Conservation (phyloP, 2,113 vertebrate species). For the Uropsilus gracilis region DNA sequence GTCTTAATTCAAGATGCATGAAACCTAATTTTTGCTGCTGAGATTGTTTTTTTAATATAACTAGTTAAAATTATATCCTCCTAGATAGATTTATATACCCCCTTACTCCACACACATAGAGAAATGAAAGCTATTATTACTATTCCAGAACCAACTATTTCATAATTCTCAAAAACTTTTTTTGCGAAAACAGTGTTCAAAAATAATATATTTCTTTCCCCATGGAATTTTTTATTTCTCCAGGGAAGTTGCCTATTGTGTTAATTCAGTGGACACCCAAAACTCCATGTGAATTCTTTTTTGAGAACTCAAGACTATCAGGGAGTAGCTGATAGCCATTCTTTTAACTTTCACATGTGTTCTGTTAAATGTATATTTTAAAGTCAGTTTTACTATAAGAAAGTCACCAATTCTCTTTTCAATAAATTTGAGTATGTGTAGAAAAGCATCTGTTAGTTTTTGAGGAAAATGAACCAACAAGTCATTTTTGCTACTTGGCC, state of each 20-base stretch:
- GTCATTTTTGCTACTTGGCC: slow-evolving; percentile 58
- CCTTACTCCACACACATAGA: neutral
- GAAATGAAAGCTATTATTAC: neutral
- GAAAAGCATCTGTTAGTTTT: slow-evolving; percentile 72
- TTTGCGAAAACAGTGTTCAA: neutral
- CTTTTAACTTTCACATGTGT: neutral
- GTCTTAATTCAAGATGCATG: neutral
- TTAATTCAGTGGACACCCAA: slow-evolving; percentile 22
- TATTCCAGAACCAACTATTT: neutral
- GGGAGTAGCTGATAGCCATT: neutral
- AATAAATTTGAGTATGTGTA: slow-evolving; percentile 52
- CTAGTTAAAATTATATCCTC: neutral
- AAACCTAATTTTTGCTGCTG: neutral
- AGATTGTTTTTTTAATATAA: neutral
- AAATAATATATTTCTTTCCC: neutral
- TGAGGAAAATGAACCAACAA: slow-evolving; percentile 73
- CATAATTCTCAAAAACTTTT: neutral
- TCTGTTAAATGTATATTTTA: slow-evolving; percentile 31
- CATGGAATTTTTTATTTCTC: neutral
- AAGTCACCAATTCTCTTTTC: slow-evolving; percentile 36
- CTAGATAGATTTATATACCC: neutral
- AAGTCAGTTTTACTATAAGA: slow-evolving; percentile 35
- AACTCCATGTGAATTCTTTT: neutral
- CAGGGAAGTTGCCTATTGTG: neutral
- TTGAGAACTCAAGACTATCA: neutral